These are phyloP conservation scores for Drosophila azteca DNA, from an alignment of 1,140 invertebrate genomes.

Conservation along the genomic window DNA sequence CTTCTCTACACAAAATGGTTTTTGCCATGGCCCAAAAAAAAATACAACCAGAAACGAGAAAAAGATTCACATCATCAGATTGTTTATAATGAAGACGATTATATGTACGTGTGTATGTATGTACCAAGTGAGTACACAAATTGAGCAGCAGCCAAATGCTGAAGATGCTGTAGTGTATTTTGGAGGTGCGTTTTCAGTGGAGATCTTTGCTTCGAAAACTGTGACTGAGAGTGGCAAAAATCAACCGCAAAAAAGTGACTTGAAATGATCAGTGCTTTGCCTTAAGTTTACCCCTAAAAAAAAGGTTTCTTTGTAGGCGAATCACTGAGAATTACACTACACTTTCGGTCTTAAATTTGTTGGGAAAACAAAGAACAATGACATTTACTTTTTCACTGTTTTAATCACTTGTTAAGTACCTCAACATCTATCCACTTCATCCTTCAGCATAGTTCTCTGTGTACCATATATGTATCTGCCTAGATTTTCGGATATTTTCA, in stretches of 20 bases:
- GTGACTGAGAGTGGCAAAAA: too few relatives aligned
- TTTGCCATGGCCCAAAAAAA: constrained; percentile 51
- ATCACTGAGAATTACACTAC: too few relatives aligned
- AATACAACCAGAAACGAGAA: not conserved
- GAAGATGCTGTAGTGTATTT: constrained; percentile 14
- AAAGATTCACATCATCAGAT: constrained; percentile 41
- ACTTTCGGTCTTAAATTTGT: too few relatives aligned
- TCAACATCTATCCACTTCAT: constrained; percentile 1
- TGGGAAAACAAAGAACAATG: too few relatives aligned
- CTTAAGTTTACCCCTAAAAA: too few relatives aligned
- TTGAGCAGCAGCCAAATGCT: constrained; percentile 33
- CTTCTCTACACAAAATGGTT: constrained; percentile 29
- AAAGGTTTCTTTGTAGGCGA: too few relatives aligned
- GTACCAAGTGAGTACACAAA: constrained; percentile 3
- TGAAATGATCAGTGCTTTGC: too few relatives aligned
- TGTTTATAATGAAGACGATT: constrained; percentile 31
- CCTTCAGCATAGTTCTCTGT: not conserved
- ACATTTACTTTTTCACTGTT: too few relatives aligned
- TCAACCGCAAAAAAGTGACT: too few relatives aligned
- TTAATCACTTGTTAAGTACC: constrained; percentile 1
- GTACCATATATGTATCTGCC: not conserved
- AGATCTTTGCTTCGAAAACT: too few relatives aligned
- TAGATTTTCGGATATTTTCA: not conserved
- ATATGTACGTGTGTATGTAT: not conserved
- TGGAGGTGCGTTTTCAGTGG: constrained; percentile 19